Percentiles rank a stretch among this genome's conserved stretches.
These are phyloP conservation scores for Cerastis leucographa DNA, from an alignment of 2,888 invertebrate species.

Conservation along the genomic window DNA sequence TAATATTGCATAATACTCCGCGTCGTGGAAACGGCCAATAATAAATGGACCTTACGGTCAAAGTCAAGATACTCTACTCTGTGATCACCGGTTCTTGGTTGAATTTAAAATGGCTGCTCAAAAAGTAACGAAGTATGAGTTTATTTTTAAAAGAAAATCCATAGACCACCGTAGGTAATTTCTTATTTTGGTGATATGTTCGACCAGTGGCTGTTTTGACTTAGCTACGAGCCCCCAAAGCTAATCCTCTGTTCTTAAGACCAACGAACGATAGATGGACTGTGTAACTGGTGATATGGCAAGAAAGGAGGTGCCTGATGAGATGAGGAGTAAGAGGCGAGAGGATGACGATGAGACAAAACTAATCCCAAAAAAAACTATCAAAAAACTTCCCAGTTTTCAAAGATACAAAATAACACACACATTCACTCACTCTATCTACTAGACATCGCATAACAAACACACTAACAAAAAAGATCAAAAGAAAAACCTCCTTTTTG, in stretches of 20 bases:
- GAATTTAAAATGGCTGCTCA: not conserved
- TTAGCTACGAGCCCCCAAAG: not conserved
- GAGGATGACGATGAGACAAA: not conserved
- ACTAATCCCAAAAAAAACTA: not conserved
- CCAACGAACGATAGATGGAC: too few relatives aligned
- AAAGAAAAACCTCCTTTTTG: not conserved
- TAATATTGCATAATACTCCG: constrained; percentile 44
- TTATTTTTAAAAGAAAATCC: not conserved
- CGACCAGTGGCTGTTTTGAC: not conserved
- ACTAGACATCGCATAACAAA: not conserved
- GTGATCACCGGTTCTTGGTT: not conserved
- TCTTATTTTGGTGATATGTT: not conserved
- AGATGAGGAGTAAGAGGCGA: too few relatives aligned
- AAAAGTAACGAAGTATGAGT: not conserved
- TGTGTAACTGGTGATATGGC: too few relatives aligned
- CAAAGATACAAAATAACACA: not conserved
- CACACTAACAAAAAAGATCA: not conserved
- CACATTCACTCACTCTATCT: not conserved
- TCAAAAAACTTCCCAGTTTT: not conserved
- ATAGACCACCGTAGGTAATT: not conserved
- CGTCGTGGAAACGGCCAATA: constrained; percentile 18
- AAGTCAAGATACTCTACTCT: not conserved
- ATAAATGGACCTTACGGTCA: constrained; percentile 27
- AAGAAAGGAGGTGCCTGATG: too few relatives aligned
- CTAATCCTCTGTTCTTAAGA: too few relatives aligned